phyloP scores from a whole-genome alignment of 2,113 vertebrate genomes.

The Nettapus auritus region DNA sequence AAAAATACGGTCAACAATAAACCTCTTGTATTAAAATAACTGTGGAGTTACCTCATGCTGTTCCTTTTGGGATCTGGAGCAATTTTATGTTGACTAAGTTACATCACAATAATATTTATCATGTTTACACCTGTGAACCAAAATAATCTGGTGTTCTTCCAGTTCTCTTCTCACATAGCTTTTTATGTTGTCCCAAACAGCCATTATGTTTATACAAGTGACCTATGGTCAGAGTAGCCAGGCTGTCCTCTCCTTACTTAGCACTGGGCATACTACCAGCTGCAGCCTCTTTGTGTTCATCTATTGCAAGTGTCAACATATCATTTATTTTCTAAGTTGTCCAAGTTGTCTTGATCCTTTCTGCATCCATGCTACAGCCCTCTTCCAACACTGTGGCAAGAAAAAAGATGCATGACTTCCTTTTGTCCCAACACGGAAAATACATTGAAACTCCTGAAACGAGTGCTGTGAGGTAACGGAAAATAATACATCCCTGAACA shows the following conservation, averaged over 20 bases:
- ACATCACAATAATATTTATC: slow-evolving; percentile 27
- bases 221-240: not conserved
- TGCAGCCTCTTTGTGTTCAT: not conserved
- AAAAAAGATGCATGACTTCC: not conserved
- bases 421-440: not conserved
- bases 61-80: not conserved
- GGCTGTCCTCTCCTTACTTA: not conserved
- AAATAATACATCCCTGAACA: not conserved
- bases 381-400: not conserved
- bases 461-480: not conserved
- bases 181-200: not conserved
- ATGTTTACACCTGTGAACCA: not conserved
- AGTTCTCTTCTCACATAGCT: not conserved
- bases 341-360: not conserved
- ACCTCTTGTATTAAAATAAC: not conserved
- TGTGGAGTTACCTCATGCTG: not conserved
- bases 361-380: not conserved
- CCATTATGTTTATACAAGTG: slow-evolving; percentile 36
- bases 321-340: not conserved
- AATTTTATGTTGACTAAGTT: not conserved
- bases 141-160: slow-evolving; percentile 26
- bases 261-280: not conserved
- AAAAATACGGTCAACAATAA: not conserved
- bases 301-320: not conserved
- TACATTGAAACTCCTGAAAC: not conserved